Base-by-base conservation (phyloP, 2,797 vertebrate species). In the Apogon hyalosoma region DNA sequence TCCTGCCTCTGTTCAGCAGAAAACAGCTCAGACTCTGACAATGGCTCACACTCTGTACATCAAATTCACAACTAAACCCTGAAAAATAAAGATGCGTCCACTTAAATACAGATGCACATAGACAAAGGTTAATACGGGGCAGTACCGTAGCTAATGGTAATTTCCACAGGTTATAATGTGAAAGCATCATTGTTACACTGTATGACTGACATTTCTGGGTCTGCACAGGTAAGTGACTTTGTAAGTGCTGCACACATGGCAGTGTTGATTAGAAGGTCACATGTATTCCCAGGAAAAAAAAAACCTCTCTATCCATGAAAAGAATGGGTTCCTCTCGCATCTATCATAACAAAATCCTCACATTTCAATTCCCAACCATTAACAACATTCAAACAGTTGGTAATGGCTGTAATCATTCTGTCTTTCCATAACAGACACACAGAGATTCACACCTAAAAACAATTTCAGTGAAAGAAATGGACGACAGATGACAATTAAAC, bases 1-100 rank as follows among this genome's bases (percentile, higher is more conserved):
- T 68, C 60, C 66, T 69, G 77, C 48, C 59, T 73, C 69, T 56
- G 67, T 66, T 74, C 76, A 64, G 62, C 68, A 73, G 64, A 71
- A 77, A 77, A 54, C 67, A 50, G 41, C 70, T 64, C 59, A 8
- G 56, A 74, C 61, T 63, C 67, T 61, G 28, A 62, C 74, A 77
- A 51, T 81, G 77, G 70, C 73, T 79, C 71, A 48, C 62, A 48
- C 38, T 15, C 62, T 48, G 43, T 47, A 40, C 57, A 69, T 73
- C 52, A 77, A 62, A 80, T 69, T 50, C 49, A 38, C 18, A 43
- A 21, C 45, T 48, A 73, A 77, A 69, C 18, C 11, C 50, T 54
- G 40, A 9, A 31, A 50, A 72, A 74, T 31, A 60, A 67, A 61
- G 45, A 53, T 38, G 18, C 18, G 2, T 1, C 4, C 28, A 47